Evolutionary conservation across 1,140 invertebrate genomes (phyloP).

Genomic region (Drosophila mojavensis): DNA sequence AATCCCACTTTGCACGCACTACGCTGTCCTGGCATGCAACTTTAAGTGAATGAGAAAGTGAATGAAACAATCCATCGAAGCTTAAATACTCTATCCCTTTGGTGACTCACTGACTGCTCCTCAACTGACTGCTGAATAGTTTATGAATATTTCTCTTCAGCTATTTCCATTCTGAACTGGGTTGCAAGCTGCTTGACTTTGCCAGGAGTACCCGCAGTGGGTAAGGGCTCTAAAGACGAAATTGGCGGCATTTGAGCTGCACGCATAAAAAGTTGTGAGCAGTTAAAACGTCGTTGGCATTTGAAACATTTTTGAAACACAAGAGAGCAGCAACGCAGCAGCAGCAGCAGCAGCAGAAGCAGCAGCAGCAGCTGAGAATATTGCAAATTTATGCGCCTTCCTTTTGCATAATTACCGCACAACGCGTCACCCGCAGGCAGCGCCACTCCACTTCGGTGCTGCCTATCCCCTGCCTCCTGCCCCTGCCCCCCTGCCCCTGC

Average conservation of each 20-base stretch:
- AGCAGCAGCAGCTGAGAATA: constrained; percentile 67
- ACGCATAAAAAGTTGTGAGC: constrained; percentile 71
- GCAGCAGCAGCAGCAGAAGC: constrained; percentile 16
- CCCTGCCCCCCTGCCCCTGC: too few relatives aligned
- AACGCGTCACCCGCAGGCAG: constrained; percentile 55
- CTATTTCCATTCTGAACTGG: background rate
- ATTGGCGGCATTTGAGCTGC: constrained; percentile 49
- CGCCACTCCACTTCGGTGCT: background rate
- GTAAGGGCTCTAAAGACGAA: constrained; percentile 22
- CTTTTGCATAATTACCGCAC: constrained; percentile 82
- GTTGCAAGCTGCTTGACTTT: background rate
- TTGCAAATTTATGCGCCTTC: constrained; percentile 81
- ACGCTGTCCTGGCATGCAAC: constrained; percentile 65
- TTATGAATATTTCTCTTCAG: too few relatives aligned
- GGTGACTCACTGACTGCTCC: background rate
- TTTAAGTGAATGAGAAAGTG: constrained; percentile 53
- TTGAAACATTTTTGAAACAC: constrained; percentile 56
- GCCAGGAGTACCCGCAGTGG: background rate
- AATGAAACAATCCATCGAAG: background rate
- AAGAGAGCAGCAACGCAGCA: constrained; percentile 42
- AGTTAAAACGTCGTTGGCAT: constrained; percentile 81
- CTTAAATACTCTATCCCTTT: constrained; percentile 40
- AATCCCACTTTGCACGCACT: constrained; percentile 12
- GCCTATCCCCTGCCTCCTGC: background rate
- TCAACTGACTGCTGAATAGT: background rate